Evolutionary conservation across 2,113 vertebrate species (phyloP).

Genomic region (Centrocercus urophasianus): DNA sequence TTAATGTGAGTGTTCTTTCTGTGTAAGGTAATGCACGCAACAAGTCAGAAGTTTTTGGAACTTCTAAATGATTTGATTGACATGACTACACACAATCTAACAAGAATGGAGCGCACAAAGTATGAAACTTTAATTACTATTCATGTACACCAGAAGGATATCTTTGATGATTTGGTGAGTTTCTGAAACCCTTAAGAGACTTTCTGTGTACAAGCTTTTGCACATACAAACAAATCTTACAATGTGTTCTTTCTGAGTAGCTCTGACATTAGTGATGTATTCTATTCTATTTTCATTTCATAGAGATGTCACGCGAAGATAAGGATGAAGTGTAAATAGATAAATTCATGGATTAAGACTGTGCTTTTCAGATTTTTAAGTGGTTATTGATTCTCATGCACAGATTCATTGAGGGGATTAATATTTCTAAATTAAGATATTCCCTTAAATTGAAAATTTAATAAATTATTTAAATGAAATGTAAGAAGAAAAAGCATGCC

Average conservation of each 20-base stretch:
- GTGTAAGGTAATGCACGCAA: conserved; percentile 72
- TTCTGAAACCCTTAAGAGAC: not conserved
- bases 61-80: conserved; percentile 77
- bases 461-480: not conserved
- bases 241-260: not conserved
- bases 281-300: not conserved
- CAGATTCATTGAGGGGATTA: not conserved
- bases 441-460: not conserved
- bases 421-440: not conserved
- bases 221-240: not conserved
- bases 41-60: conserved; percentile 76
- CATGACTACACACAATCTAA: conserved; percentile 71
- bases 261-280: not conserved
- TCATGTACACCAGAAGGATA: conserved; percentile 80
- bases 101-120: conserved; percentile 76
- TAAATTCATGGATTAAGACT: not conserved
- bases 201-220: not conserved
- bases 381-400: not conserved
- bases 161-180: conserved; percentile 78
- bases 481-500: not conserved
- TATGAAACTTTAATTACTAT: conserved; percentile 79
- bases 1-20: conserved; percentile 3
- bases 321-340: not conserved
- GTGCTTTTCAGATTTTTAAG: not conserved
- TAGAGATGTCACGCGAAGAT: not conserved